Evolutionary conservation across 2,888 invertebrate species (phyloP).

Genomic region (Petrolisthes manimaculis): DNA sequence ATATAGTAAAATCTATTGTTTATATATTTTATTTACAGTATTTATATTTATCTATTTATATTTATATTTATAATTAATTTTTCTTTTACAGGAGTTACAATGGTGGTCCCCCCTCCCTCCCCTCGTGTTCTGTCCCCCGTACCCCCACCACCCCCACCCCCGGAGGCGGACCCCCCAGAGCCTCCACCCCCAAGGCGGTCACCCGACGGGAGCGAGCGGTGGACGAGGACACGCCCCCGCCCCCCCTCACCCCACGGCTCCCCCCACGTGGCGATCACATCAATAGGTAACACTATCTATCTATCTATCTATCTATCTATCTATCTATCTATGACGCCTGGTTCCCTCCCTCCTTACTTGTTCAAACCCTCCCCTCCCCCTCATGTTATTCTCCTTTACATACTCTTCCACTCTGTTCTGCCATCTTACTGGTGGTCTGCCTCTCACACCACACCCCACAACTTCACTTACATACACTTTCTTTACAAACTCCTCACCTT

Average conservation of each 20-base stretch:
- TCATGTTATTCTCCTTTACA: no score
- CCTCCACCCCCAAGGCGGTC: slow-evolving; percentile 50
- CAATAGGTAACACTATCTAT: no score
- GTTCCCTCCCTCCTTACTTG: no score
- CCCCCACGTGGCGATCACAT: slow-evolving; percentile 47
- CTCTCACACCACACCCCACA: no score
- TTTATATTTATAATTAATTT: neutral
- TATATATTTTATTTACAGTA: neutral
- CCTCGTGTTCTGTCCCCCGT: slow-evolving; percentile 32
- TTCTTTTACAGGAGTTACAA: slow-evolving; percentile 40
- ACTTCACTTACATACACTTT: no score
- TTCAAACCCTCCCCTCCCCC: no score
- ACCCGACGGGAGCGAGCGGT: slow-evolving; percentile 36
- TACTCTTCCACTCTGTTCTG: no score
- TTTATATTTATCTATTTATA: neutral
- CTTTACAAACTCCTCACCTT: no score
- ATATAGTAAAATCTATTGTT: no score
- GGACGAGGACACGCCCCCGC: slow-evolving; percentile 41
- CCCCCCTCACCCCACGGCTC: slow-evolving; percentile 38
- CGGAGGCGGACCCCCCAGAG: slow-evolving; percentile 30
- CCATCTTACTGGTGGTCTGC: no score
- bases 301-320: no score
- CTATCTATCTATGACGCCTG: no score
- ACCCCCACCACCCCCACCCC: slow-evolving; percentile 50
- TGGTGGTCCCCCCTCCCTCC: slow-evolving; percentile 31